phyloP scores from a whole-genome alignment of 2,888 invertebrate species.

The Calameuta filiformis region DNA sequence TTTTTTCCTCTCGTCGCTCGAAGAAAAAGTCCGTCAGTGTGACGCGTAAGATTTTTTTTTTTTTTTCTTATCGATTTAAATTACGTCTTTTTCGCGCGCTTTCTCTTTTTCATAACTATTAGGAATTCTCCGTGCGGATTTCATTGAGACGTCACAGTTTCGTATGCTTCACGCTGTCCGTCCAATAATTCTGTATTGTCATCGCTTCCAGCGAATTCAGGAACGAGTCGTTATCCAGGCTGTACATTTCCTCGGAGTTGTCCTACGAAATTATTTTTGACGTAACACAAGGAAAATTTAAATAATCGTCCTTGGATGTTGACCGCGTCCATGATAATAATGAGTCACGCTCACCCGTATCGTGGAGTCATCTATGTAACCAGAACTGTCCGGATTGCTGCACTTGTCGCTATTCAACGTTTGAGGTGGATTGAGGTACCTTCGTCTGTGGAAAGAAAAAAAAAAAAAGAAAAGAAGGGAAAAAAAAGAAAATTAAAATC shows the following conservation, averaged over 20 bases:
- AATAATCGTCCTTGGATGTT: too few relatives aligned
- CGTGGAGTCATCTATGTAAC: slow-evolving; percentile 88
- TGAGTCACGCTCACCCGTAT: slow-evolving; percentile 74
- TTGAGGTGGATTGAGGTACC: slow-evolving; percentile 85
- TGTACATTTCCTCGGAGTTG: slow-evolving; percentile 94
- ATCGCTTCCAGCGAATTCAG: slow-evolving; percentile 92
- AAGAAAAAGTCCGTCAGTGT: neutral
- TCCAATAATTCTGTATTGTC: slow-evolving; percentile 96
- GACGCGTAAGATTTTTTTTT: neutral
- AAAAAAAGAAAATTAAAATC: neutral
- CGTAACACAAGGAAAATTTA: too few relatives aligned
- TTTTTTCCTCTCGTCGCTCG: neutral
- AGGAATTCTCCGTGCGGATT: neutral
- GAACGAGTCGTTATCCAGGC: slow-evolving; percentile 93
- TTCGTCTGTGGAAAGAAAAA: slow-evolving; percentile 75
- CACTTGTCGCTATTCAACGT: slow-evolving; percentile 81
- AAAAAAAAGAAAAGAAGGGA: neutral
- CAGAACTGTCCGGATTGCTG: slow-evolving; percentile 88
- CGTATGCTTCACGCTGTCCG: slow-evolving; percentile 90
- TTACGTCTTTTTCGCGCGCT: neutral
- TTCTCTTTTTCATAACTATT: slow-evolving; percentile 28
- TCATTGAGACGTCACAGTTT: slow-evolving; percentile 74
- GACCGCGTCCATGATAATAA: too few relatives aligned
- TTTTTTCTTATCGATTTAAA: neutral
- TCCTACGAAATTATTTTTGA: slow-evolving; percentile 73